Conservation (phyloP, 2,888 invertebrate species). For the Spisula solida region DNA sequence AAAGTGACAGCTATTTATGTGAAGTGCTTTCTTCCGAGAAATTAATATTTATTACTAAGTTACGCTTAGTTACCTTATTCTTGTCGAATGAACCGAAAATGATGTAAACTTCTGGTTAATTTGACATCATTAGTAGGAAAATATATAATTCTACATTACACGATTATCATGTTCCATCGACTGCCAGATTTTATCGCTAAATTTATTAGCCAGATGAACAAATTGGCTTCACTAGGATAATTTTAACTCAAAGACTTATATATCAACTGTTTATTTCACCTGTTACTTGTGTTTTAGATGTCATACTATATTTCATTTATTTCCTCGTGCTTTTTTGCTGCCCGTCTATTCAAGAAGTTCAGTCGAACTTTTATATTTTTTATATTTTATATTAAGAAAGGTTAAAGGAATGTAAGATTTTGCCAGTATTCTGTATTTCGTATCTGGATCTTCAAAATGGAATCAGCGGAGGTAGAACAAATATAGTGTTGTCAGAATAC, state of each 20-base stretch:
- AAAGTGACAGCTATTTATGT: background rate
- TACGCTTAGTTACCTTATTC: background rate
- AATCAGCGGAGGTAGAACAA: too few species aligned
- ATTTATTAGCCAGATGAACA: conserved; percentile 13
- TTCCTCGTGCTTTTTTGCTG: background rate
- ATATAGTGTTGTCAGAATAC: too few species aligned
- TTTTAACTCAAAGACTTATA: background rate
- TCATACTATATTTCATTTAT: background rate
- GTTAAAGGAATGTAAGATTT: too few species aligned
- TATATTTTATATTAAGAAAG: too few species aligned
- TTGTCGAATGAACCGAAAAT: background rate
- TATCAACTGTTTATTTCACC: conserved; percentile 18
- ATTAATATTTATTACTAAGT: conserved; percentile 3
- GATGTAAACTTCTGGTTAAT: conserved; percentile 24
- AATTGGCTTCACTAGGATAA: conserved; percentile 9
- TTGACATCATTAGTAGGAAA: conserved; percentile 11
- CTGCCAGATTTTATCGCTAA: conserved; percentile 6
- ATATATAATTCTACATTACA: background rate
- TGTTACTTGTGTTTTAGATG: conserved; percentile 10
- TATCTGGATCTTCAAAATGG: too few species aligned
- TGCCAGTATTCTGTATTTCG: too few species aligned
- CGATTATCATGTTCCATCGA: background rate
- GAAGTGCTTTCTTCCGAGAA: background rate
- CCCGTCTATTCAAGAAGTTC: too few species aligned
- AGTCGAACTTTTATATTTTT: too few species aligned